Percentiles rank a stretch among this genome's conserved stretches.
phyloP scores from a whole-genome alignment of 2,888 invertebrate genomes.

The Criorhina ranunculi region DNA sequence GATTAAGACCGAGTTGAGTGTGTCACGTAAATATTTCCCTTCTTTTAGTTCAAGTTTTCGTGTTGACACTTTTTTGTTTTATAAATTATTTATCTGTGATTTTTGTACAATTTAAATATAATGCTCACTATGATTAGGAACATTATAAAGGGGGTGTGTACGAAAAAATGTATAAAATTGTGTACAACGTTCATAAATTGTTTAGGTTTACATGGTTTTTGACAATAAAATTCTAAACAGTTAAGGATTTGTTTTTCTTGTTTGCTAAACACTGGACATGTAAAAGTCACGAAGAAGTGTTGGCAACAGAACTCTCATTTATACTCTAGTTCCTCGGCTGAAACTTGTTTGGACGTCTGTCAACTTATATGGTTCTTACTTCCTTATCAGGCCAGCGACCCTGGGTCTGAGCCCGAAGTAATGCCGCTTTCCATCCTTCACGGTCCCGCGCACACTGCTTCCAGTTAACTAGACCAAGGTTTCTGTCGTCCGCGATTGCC shows the following conservation, averaged over 20 bases:
- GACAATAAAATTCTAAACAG: constrained; percentile 2
- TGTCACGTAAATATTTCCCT: not conserved
- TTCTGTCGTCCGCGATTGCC: too few relatives aligned
- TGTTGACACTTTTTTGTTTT: constrained; percentile 48
- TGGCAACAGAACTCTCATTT: too few relatives aligned
- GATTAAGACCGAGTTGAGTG: constrained; percentile 1
- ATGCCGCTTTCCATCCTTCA: too few relatives aligned
- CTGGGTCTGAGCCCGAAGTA: too few relatives aligned
- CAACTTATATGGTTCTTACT: too few relatives aligned
- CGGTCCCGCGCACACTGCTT: too few relatives aligned
- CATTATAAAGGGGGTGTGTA: not conserved
- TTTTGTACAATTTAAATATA: constrained; percentile 63
- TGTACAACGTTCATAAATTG: constrained; percentile 9
- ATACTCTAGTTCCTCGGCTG: too few relatives aligned
- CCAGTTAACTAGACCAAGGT: too few relatives aligned
- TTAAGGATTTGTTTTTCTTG: not conserved
- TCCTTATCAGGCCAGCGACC: too few relatives aligned
- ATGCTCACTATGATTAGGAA: constrained; percentile 3
- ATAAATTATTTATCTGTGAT: constrained; percentile 70
- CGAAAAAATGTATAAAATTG: not conserved
- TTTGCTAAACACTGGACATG: too few relatives aligned
- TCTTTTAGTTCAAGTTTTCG: constrained; percentile 62
- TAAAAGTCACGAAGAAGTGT: too few relatives aligned
- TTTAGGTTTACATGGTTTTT: not conserved
- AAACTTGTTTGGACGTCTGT: too few relatives aligned